Evolutionary conservation across 2,113 vertebrate species (phyloP).

Genomic region (Pteruthius melanotis): DNA sequence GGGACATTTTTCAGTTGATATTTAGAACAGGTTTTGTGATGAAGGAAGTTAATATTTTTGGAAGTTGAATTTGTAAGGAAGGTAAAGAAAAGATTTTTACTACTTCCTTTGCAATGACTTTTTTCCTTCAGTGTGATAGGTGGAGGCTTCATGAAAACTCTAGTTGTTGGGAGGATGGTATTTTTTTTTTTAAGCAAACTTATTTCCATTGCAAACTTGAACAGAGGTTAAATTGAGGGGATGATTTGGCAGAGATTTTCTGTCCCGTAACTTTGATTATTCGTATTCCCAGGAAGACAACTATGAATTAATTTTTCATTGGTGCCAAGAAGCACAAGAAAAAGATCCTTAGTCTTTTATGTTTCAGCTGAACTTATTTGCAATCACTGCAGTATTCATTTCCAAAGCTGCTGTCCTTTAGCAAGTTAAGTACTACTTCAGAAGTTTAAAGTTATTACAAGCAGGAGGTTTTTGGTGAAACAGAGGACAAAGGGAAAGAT

Average conservation of each 20-base stretch:
- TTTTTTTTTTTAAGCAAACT: background rate
- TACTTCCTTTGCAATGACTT: accelerated
- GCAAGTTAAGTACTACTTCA: background rate
- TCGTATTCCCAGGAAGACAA: background rate
- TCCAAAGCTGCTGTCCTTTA: background rate
- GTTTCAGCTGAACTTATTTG: background rate
- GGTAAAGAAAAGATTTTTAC: background rate
- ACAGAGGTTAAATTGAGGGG: background rate
- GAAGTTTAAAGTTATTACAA: background rate
- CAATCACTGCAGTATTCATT: background rate
- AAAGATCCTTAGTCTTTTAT: background rate
- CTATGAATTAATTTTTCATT: background rate
- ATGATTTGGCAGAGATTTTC: background rate
- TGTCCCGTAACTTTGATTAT: constrained; percentile 4
- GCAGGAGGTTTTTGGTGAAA: background rate
- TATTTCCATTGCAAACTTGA: background rate
- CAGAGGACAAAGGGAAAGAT: background rate
- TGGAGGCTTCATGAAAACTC: background rate
- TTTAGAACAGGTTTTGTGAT: background rate
- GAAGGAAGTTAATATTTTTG: background rate
- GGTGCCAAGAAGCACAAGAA: background rate
- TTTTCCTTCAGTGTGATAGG: background rate
- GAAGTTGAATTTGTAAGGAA: background rate
- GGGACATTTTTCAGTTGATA: background rate
- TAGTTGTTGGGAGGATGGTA: background rate